phyloP scores from a whole-genome alignment of 2,888 invertebrate genomes.

The Morinoia aosen region DNA sequence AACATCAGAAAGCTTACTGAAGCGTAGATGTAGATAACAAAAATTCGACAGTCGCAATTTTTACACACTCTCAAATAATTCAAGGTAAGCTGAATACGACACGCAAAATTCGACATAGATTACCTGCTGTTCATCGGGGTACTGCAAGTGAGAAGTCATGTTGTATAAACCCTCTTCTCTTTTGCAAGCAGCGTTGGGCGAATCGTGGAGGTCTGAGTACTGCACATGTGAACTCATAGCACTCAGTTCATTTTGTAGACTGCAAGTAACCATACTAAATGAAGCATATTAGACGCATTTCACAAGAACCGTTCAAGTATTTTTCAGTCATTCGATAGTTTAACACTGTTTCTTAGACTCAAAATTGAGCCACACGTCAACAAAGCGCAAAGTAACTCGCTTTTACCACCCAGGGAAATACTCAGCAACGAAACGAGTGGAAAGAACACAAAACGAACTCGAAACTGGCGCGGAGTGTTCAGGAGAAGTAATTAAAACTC shows the following conservation, averaged over 20 bases:
- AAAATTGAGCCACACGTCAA: neutral
- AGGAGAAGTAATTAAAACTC: neutral
- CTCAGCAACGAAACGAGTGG: neutral
- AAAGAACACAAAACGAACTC: neutral
- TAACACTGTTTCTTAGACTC: neutral
- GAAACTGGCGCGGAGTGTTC: neutral
- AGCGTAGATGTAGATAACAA: neutral
- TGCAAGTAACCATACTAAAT: conserved; percentile 33
- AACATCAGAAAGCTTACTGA: too few relatives aligned
- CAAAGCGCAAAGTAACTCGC: neutral
- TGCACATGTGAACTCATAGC: conserved; percentile 31
- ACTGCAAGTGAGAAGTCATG: conserved; percentile 50
- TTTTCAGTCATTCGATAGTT: neutral
- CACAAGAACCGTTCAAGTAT: neutral
- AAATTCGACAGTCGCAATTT: neutral
- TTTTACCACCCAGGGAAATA: neutral
- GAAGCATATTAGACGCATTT: neutral
- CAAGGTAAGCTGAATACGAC: neutral
- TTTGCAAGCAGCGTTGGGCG: neutral
- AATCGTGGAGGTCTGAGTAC: conserved; percentile 6
- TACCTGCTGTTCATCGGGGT: conserved; percentile 46
- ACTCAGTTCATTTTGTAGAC: neutral
- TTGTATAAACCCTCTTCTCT: conserved; percentile 12
- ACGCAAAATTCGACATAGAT: neutral
- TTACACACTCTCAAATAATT: neutral